Base-by-base conservation (phyloP, 2,113 vertebrate genomes). In the Callionymus lyra region DNA sequence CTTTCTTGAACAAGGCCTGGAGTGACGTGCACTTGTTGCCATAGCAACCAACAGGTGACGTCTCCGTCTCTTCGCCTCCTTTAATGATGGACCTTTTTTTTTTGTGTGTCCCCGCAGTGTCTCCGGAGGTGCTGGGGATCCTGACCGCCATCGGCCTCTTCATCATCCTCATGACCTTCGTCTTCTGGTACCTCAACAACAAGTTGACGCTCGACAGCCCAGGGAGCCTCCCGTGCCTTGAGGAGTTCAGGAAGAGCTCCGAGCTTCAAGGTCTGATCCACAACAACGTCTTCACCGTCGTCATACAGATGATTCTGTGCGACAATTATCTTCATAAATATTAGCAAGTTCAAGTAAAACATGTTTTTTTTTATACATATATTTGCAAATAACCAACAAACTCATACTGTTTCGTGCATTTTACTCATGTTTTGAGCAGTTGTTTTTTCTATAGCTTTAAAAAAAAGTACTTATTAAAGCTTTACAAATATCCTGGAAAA, bases 121-220 rank as follows among this genome's bases (percentile, higher is more conserved):
- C 95, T 83, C 95, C 94, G 55, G 95, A 98, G 79, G 91, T 93
- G 60, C 85, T 95, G 72, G 95, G 94, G 56, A 92, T 98, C 81
- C 83, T 98, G 59, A 93, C 94, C 21, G 93, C 92, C 43, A 87
- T 97, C 0, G 91, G 90, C 1, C 84, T 97, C 59, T 91, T 98
- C 83, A 87, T 94, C 76, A 66, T 96, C 79, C 86, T 98, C 55
- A 87, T 98, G 87, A 83, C 94, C 52, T 75, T 98, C 27, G 86
- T 98, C 65, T 95, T 98, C 82, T 84, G 96, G 62, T 98, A 93
- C 80, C 88, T 97, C 81, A 97, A 93, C 81, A 98, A 93, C 84
- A 98, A 95, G 82, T 84, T 98, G 83, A 87, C 89, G 41, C 87
- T 92, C 45, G 91, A 94, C 75, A 94, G 86, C 68, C 79, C 89